Evolutionary conservation across 2,113 vertebrate genomes (phyloP).

Genomic region (Amblyopsis rosae): DNA sequence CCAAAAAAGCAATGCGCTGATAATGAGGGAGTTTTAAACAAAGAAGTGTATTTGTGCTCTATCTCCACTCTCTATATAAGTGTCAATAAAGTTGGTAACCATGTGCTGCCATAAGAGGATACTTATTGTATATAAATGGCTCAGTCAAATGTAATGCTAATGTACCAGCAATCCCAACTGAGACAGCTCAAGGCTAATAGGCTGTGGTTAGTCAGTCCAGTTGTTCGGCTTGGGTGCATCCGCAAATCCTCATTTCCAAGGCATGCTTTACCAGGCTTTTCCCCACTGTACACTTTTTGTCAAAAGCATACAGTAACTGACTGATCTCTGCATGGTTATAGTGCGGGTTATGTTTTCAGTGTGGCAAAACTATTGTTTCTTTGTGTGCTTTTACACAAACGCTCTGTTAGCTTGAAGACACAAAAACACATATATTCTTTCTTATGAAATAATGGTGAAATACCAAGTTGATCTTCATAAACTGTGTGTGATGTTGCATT

Average conservation of each 20-base stretch:
- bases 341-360: neutral
- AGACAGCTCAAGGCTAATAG: conserved; percentile 58
- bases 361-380: neutral
- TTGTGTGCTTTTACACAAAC: neutral
- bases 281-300: neutral
- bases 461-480: neutral
- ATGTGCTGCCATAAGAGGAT: conserved; percentile 39
- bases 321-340: conserved; percentile 6
- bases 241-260: conserved; percentile 36
- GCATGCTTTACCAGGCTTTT: conserved; percentile 21
- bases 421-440: neutral
- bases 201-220: conserved; percentile 32
- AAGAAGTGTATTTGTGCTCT: neutral
- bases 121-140: neutral
- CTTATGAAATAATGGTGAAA: neutral
- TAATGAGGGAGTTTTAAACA: no score
- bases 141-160: neutral
- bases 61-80: conserved; percentile 31
- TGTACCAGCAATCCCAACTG: conserved; percentile 43
- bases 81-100: conserved; percentile 14
- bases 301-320: neutral
- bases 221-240: conserved; percentile 51
- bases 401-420: neutral
- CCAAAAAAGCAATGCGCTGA: neutral
- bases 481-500: conserved; percentile 8